Evolutionary conservation across 1,140 invertebrate genomes (phyloP).

Genomic region (Ceratina japonica): DNA sequence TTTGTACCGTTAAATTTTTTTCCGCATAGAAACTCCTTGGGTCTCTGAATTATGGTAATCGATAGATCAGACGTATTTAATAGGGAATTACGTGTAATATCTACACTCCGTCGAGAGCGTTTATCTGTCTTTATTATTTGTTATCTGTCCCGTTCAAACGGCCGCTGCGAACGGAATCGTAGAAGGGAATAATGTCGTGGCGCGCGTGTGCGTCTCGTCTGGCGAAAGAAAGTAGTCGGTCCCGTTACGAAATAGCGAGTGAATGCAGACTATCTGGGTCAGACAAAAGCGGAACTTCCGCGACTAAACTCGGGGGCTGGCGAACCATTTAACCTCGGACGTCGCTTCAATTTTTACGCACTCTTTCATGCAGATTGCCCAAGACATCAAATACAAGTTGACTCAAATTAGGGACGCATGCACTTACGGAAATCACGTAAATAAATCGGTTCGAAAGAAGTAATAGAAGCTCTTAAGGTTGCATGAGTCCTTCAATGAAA

Average conservation of each 20-base stretch:
- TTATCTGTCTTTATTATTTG: not conserved
- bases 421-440: too few relatives aligned
- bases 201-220: constrained; percentile 34
- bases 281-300: constrained; percentile 76
- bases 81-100: not conserved
- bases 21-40: not conserved
- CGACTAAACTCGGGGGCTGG: constrained; percentile 43
- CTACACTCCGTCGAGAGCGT: not conserved
- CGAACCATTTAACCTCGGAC: constrained; percentile 17
- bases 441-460: too few relatives aligned
- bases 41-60: not conserved
- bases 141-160: not conserved
- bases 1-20: not conserved
- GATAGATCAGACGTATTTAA: not conserved
- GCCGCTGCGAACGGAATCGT: not conserved
- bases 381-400: too few relatives aligned
- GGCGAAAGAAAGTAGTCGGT: constrained; percentile 77
- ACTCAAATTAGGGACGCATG: too few relatives aligned
- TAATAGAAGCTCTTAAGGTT: too few relatives aligned
- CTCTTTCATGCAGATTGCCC: not conserved
- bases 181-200: constrained; percentile 14
- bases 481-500: too few relatives aligned
- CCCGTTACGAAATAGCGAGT: constrained; percentile 79
- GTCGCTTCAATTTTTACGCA: constrained; percentile 16
- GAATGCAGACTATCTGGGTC: constrained; percentile 77